These are phyloP conservation scores for Pipistrellus pygmaeus DNA, from an alignment of 2,797 vertebrate genomes.

Conservation along the genomic window DNA sequence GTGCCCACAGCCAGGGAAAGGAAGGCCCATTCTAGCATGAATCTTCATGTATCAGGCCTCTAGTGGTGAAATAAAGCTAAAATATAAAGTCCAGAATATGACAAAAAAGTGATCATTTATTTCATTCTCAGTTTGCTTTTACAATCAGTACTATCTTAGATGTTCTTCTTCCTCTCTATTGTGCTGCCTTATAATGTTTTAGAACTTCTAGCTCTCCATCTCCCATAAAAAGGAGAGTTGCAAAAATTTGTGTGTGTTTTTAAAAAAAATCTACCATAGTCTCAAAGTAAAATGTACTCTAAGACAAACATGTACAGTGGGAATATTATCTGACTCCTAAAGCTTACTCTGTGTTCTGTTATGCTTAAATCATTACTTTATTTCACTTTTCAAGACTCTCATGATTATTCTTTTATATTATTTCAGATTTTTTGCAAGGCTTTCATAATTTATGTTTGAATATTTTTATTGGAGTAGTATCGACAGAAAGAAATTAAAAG, in stretches of 20 bases:
- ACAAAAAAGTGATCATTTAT: neutral
- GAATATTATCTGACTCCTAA: neutral
- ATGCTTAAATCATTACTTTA: neutral
- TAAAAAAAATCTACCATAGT: neutral
- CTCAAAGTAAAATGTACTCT: slow-evolving; percentile 23
- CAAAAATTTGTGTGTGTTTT: neutral
- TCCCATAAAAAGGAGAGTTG: neutral
- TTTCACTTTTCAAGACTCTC: neutral
- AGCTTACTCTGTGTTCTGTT: neutral
- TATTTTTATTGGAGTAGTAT: neutral
- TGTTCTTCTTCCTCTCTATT: neutral
- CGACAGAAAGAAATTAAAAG: neutral
- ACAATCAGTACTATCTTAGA: neutral
- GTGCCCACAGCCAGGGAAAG: too few relatives aligned
- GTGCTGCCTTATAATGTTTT: neutral
- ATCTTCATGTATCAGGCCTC: too few relatives aligned
- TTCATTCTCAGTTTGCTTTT: neutral
- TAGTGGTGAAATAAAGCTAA: neutral
- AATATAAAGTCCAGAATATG: neutral
- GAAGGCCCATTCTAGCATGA: too few relatives aligned
- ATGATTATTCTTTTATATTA: neutral
- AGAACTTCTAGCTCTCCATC: neutral
- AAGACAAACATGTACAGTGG: neutral
- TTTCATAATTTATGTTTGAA: neutral
- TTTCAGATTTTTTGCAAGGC: neutral